Percentiles rank a stretch among this genome's conserved stretches.
Conservation (phyloP, 2,797 vertebrate species). For the Heliangelus exortis region DNA sequence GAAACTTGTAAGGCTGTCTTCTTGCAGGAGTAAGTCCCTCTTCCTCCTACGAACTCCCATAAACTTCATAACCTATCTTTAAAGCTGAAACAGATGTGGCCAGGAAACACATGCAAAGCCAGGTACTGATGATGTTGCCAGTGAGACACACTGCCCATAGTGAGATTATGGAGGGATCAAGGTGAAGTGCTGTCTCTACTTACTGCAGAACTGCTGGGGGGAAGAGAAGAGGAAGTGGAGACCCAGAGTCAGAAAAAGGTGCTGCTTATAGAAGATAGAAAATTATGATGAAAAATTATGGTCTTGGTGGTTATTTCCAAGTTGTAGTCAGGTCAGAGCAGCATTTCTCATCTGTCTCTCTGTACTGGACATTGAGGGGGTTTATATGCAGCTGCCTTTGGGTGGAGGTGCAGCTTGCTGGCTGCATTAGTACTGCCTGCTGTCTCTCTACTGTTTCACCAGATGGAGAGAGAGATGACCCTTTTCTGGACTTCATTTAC, state of each 20-base stretch:
- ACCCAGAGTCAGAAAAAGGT: neutral
- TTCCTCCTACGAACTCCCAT: neutral
- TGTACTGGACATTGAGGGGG: neutral
- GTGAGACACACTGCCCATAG: neutral
- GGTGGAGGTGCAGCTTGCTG: neutral
- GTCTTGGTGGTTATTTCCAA: neutral
- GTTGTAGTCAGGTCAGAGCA: neutral
- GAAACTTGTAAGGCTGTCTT: neutral
- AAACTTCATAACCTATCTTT: neutral
- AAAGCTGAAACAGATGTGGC: neutral
- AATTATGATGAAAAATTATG: neutral
- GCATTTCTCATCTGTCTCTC: neutral
- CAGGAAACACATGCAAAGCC: neutral
- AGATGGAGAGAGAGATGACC: neutral
- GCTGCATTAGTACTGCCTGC: neutral
- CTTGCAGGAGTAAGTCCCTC: neutral
- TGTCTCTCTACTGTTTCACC: neutral
- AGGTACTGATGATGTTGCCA: neutral
- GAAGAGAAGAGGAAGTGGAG: neutral
- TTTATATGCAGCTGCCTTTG: neutral
- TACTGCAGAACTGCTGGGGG: neutral
- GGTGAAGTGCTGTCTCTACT: neutral
- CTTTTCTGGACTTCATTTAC: neutral
- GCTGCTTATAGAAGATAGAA: neutral
- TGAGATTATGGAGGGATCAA: accelerated